These are phyloP conservation scores for Xyrauchen texanus DNA, from an alignment of 2,113 vertebrate genomes.

Conservation along the genomic window DNA sequence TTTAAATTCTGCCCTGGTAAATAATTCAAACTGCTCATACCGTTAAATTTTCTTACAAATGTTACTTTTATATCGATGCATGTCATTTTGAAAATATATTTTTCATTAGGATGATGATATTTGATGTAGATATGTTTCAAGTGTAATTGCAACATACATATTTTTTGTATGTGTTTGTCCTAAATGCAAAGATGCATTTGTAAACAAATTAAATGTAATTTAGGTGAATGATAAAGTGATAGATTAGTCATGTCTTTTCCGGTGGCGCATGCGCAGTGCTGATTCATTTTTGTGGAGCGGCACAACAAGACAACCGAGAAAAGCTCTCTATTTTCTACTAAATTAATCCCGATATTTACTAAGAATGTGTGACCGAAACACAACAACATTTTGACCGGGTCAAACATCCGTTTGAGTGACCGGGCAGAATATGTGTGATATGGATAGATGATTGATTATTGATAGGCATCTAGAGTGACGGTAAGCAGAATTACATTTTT, in stretches of 20 bases:
- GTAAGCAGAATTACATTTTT: not conserved
- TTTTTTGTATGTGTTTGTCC: not conserved
- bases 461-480: not conserved
- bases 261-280: not conserved
- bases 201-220: too few relatives aligned
- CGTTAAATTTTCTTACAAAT: not conserved
- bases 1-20: too few relatives aligned
- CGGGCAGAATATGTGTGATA: not conserved
- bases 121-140: not conserved
- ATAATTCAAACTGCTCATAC: too few relatives aligned
- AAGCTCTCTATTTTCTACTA: not conserved
- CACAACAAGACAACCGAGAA: not conserved
- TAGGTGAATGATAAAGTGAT: not conserved
- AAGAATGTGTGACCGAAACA: not conserved
- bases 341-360: not conserved
- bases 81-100: not conserved
- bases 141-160: not conserved
- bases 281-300: not conserved
- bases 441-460: not conserved
- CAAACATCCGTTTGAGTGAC: not conserved
- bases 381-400: not conserved
- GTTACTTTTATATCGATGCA: not conserved
- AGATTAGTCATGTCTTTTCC: constrained; percentile 4
- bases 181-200: not conserved
- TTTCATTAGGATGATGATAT: not conserved